Conservation (phyloP, 1,140 invertebrate species). For the Polyergus mexicanus region DNA sequence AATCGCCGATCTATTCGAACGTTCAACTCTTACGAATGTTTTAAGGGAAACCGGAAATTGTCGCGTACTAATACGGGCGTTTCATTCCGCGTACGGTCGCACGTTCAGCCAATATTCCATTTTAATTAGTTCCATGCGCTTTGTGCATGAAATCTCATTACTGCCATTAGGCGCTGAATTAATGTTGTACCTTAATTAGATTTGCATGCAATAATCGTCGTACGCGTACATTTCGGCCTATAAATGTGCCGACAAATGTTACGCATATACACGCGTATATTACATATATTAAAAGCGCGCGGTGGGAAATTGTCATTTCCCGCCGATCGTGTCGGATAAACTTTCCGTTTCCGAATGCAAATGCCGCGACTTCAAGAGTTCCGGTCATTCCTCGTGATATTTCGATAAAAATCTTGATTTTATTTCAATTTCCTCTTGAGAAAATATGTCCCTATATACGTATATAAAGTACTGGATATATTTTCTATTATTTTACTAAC, state of each 20-base stretch:
- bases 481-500: conserved; percentile 21
- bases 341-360: conserved; percentile 5
- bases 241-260: conserved; percentile 21
- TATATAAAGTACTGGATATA: background rate
- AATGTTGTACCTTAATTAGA: conserved; percentile 64
- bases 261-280: too few species aligned
- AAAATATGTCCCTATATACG: too few species aligned
- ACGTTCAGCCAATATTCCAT: conserved; percentile 61
- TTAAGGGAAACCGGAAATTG: conserved; percentile 51
- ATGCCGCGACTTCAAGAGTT: background rate
- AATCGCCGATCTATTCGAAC: background rate
- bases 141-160: conserved; percentile 65
- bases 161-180: conserved; percentile 60
- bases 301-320: conserved; percentile 46
- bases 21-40: conserved; percentile 47
- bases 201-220: conserved; percentile 61
- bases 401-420: background rate
- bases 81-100: conserved; percentile 42
- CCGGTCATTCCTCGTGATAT: background rate
- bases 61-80: conserved; percentile 30
- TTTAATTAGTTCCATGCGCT: conserved; percentile 64
- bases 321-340: background rate
- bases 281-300: conserved; percentile 17
- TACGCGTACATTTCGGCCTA: conserved; percentile 34
- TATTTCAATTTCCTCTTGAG: background rate